These are phyloP conservation scores for Leptothorax acervorum DNA, from an alignment of 2,888 invertebrate genomes.

Conservation along the genomic window DNA sequence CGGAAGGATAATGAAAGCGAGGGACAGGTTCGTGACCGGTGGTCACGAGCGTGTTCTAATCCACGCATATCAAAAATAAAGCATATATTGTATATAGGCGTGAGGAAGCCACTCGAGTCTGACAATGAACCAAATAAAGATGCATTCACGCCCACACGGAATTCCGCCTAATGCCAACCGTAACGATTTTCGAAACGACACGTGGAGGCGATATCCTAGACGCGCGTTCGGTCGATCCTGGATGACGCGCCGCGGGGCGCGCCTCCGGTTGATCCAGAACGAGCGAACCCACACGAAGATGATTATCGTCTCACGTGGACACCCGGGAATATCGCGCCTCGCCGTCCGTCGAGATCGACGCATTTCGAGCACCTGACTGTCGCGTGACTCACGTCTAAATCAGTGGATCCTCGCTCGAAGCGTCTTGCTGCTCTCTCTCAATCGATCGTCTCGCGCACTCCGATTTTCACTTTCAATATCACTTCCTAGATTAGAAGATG, in stretches of 20 bases:
- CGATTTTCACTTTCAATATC: conserved; percentile 16
- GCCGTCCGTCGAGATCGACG: conserved; percentile 65
- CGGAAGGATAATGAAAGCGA: conserved; percentile 32
- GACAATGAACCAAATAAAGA: conserved; percentile 75
- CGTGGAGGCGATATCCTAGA: conserved; percentile 51
- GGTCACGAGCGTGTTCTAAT: conserved; percentile 60
- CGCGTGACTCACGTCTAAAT: conserved; percentile 68
- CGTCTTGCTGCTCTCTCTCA: conserved; percentile 28
- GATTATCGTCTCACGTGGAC: conserved; percentile 59
- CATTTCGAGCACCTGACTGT: conserved; percentile 60
- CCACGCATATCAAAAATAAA: conserved; percentile 57
- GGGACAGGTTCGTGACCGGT: conserved; percentile 31
- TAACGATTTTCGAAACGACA: conserved; percentile 66
- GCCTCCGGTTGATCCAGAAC: conserved; percentile 57
- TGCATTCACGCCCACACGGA: conserved; percentile 67
- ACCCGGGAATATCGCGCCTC: conserved; percentile 50
- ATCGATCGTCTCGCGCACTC: conserved; percentile 26
- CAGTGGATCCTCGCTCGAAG: conserved; percentile 52
- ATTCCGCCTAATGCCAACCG: conserved; percentile 53
- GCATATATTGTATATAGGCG: conserved; percentile 43
- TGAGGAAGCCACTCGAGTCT: conserved; percentile 60
- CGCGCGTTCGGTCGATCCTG: conserved; percentile 54
- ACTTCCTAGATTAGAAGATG: not conserved
- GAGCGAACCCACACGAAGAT: conserved; percentile 62
- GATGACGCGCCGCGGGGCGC: conserved; percentile 63